Percentiles rank a stretch among this genome's conserved stretches.
Conservation (phyloP, 2,797 vertebrate species). For the Galaxias olidus region DNA sequence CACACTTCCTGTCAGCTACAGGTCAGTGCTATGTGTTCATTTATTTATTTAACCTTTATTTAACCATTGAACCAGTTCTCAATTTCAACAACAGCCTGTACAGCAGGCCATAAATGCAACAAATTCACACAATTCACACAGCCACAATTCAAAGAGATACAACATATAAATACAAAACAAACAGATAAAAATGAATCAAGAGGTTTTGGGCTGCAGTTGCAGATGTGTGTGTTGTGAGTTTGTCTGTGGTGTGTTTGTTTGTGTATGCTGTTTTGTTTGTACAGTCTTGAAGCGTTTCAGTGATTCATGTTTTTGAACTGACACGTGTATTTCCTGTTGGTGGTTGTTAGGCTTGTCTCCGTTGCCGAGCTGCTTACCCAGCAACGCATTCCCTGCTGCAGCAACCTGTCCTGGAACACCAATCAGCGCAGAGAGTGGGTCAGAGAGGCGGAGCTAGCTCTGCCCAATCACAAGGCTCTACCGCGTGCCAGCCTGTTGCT, state of each 20-base stretch:
- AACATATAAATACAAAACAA: too few relatives aligned
- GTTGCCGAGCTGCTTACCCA: conserved; percentile 77
- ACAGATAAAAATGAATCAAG: too few relatives aligned
- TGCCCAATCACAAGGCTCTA: conserved; percentile 54
- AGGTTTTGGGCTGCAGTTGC: too few relatives aligned
- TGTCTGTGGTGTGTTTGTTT: too few relatives aligned
- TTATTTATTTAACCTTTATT: neutral
- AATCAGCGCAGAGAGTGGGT: conserved; percentile 77
- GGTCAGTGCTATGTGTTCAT: conserved; percentile 30
- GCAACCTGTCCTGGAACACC: conserved; percentile 84
- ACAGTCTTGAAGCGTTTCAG: neutral
- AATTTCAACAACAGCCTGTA: neutral
- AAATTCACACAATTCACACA: too few relatives aligned
- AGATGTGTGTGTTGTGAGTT: too few relatives aligned
- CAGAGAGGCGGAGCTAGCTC: conserved; percentile 59
- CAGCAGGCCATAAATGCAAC: too few relatives aligned
- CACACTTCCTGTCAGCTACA: conserved; percentile 61
- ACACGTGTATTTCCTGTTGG: conserved; percentile 16
- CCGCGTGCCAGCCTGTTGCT: conserved; percentile 82
- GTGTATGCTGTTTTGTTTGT: too few relatives aligned
- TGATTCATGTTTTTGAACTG: neutral
- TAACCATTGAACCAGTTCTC: neutral
- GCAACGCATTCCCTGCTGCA: conserved; percentile 82
- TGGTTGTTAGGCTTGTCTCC: conserved; percentile 73
- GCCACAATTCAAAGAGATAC: too few relatives aligned